phyloP scores from a whole-genome alignment of 2,797 vertebrate species.

The Mionectes olivaceus region DNA sequence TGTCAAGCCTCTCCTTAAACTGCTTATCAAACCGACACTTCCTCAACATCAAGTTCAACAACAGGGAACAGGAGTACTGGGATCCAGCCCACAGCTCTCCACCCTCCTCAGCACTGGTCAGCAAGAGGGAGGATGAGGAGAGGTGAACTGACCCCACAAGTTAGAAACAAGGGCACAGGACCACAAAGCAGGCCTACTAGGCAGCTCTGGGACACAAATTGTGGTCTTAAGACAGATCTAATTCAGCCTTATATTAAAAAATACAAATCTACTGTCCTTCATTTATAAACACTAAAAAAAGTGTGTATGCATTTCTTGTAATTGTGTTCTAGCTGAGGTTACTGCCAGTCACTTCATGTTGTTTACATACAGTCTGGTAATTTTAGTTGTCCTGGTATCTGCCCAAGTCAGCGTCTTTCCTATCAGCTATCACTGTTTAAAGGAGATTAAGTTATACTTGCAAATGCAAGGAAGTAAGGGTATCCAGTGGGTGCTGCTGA shows the following conservation, averaged over 20 bases:
- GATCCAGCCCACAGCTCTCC: neutral
- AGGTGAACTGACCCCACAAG: neutral
- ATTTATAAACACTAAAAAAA: neutral
- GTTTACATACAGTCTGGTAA: conserved; percentile 62
- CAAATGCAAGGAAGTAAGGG: conserved; percentile 58
- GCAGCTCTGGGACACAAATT: neutral
- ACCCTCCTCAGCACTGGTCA: neutral
- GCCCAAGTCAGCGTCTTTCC: conserved; percentile 56
- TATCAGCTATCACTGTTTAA: conserved; percentile 30
- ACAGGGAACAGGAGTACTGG: neutral
- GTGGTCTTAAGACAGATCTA: neutral
- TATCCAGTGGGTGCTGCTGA: conserved; percentile 59
- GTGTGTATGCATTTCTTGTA: neutral
- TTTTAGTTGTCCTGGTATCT: conserved; percentile 60
- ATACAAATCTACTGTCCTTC: neutral
- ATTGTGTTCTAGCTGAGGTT: neutral
- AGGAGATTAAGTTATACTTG: conserved; percentile 66
- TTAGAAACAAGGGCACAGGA: neutral
- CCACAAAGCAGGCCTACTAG: neutral
- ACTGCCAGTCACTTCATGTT: neutral
- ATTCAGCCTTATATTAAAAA: neutral
- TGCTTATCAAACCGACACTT: neutral
- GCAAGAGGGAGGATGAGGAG: neutral
- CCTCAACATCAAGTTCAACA: neutral
- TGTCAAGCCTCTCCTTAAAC: neutral